A percentile compares a stretch with the other conserved stretches of the same genome.
Evolutionary conservation across 2,113 vertebrate genomes (phyloP).

Genomic region (Mobula birostris): DNA sequence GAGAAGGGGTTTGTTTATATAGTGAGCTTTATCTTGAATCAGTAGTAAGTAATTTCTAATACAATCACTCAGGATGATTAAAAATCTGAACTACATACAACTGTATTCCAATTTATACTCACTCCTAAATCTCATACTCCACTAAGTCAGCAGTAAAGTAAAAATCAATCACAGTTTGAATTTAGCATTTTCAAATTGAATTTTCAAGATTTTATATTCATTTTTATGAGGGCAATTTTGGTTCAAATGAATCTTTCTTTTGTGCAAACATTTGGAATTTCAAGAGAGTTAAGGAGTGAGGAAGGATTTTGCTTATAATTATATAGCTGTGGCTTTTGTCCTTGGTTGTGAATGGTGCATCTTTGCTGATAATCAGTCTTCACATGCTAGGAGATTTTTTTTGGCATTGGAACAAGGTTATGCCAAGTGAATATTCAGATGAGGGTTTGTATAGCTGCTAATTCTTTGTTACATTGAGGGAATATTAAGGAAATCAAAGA

Average conservation of each 20-base stretch:
- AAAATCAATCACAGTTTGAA: neutral
- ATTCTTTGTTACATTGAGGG: neutral
- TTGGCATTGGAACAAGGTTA: neutral
- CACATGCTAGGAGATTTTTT: neutral
- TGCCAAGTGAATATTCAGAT: neutral
- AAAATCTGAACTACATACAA: neutral
- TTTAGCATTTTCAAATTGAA: neutral
- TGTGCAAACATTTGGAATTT: neutral
- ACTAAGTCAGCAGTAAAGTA: neutral
- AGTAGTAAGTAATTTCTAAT: neutral
- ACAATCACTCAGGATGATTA: neutral
- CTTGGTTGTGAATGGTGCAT: neutral
- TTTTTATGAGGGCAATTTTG: neutral
- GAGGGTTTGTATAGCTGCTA: neutral
- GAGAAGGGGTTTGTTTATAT: neutral
- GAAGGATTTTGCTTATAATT: neutral
- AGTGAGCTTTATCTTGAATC: neutral
- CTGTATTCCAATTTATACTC: neutral
- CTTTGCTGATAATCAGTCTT: neutral
- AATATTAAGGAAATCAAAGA: too few species aligned
- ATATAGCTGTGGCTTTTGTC: neutral
- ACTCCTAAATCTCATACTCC: neutral
- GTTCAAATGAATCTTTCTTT: neutral
- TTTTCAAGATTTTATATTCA: neutral
- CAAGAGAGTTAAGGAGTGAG: neutral